Percentiles rank a stretch among this genome's conserved stretches.
Evolutionary conservation across 1,140 invertebrate species (phyloP).

Genomic region (Caenorhabditis tropicalis): DNA sequence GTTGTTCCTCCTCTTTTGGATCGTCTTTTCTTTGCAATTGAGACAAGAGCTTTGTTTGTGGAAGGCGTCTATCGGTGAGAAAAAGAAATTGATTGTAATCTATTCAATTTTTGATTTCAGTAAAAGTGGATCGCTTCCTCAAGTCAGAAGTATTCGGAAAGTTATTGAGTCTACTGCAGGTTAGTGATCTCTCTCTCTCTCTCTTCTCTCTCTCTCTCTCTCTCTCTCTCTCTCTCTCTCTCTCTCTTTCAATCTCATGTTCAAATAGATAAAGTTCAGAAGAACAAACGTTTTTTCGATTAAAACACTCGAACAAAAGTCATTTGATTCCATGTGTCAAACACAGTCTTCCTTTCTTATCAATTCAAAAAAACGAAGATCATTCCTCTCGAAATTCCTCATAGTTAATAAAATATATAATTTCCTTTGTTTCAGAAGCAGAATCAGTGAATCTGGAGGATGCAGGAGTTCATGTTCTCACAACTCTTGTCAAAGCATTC

Average conservation of each 20-base stretch:
- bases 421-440: slow-evolving; percentile 71
- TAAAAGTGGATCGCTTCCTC: slow-evolving; percentile 79
- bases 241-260: no score
- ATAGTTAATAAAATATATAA: not conserved
- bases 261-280: no score
- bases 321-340: no score
- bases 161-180: slow-evolving; percentile 60
- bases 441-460: slow-evolving; percentile 76
- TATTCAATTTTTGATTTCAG: slow-evolving; percentile 72
- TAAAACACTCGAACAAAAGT: no score
- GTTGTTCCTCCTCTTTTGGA: slow-evolving; percentile 84
- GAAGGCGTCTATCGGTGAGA: slow-evolving; percentile 82
- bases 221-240: no score
- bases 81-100: not conserved
- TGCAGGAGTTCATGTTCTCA: slow-evolving; percentile 84
- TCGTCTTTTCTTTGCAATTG: slow-evolving; percentile 85
- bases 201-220: no score
- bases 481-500: slow-evolving; percentile 88
- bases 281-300: no score
- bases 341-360: not conserved
- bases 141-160: slow-evolving; percentile 60
- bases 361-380: not conserved
- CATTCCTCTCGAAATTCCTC: no score
- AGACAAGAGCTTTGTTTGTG: slow-evolving; percentile 87
- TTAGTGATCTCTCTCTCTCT: not conserved